These are phyloP conservation scores for Oligia fasciuncula DNA, from an alignment of 2,888 invertebrate species.

Conservation along the genomic window DNA sequence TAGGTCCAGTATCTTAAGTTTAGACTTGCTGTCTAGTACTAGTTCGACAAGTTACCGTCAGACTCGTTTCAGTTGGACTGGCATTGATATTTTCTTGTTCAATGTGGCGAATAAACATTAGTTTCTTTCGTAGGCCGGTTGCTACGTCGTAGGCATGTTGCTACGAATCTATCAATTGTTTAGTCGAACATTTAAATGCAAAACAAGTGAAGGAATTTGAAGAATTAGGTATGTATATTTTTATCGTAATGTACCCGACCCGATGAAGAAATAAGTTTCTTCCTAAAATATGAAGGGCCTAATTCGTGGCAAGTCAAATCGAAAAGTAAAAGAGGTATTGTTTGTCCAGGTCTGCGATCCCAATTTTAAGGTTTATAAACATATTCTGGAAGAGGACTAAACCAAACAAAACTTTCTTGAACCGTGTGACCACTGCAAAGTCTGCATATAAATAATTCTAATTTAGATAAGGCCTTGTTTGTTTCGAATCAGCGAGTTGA, in stretches of 20 bases:
- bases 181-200: neutral
- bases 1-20: neutral
- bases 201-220: too few species aligned
- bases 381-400: neutral
- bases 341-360: too few species aligned
- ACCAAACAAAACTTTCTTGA: neutral
- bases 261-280: neutral
- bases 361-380: too few species aligned
- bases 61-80: slow-evolving; percentile 2
- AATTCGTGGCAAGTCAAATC: too few species aligned
- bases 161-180: neutral
- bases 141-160: neutral
- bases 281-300: too few species aligned
- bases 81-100: neutral
- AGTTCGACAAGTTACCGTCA: neutral
- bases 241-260: neutral
- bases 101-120: neutral
- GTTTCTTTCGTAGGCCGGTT: neutral
- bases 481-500: neutral
- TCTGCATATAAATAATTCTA: neutral
- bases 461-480: neutral
- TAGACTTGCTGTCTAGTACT: slow-evolving; percentile 1
- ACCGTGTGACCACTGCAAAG: neutral
- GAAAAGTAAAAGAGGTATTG: too few species aligned
- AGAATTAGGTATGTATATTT: neutral